Evolutionary conservation across 2,888 invertebrate species (phyloP), one percentile per base, ranked within the genome.

Genomic region (Agonopterix alstromeriana): DNA sequence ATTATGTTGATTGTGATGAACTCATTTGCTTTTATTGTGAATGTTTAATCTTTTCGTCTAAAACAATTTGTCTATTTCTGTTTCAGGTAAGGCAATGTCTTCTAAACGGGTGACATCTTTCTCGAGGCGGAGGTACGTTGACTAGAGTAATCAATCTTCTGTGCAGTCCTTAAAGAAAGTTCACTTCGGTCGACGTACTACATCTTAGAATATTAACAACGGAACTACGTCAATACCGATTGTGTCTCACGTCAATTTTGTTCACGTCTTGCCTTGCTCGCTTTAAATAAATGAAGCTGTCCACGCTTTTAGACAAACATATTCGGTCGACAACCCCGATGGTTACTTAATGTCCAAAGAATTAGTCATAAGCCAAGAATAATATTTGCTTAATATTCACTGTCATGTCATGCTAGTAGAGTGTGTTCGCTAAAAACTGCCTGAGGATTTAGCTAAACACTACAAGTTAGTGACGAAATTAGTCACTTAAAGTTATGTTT

Each of bases 71-170:
- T 67, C 61, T 73, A 65, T 73, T 77, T 77, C 71, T 80, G 65
- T 86, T 87, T 63, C 88, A 87, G 87, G 87, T 87, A 87, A 86
- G 85, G 71, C 80, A 79, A 87, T 85, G 88, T 72, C 83, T 82
- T 81, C 82, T 67, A 85, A 82, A 75, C 82, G 83, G 70, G 78
- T 79, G 77, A 77, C 81, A 69, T 64, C 67, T 66, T 75, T 77
- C 57, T 56, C 67, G 47, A 77, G 60, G 66, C 67, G 71, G 68
- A 85, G 86, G 86, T 85, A 83, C 53, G 55, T 54, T 54, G 60
- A 11, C 41, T 27, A 53, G 55, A 64, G 60, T 61, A 63, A 81
- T 77, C 67, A 67, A 73, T 82, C 35, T 17, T 44, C 47, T 36
- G 36, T 40, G 42, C 9, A 45, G 47, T 51, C 46, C 51, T 42